phyloP scores from a whole-genome alignment of 2,113 vertebrate genomes.

The Eleginops maclovinus region DNA sequence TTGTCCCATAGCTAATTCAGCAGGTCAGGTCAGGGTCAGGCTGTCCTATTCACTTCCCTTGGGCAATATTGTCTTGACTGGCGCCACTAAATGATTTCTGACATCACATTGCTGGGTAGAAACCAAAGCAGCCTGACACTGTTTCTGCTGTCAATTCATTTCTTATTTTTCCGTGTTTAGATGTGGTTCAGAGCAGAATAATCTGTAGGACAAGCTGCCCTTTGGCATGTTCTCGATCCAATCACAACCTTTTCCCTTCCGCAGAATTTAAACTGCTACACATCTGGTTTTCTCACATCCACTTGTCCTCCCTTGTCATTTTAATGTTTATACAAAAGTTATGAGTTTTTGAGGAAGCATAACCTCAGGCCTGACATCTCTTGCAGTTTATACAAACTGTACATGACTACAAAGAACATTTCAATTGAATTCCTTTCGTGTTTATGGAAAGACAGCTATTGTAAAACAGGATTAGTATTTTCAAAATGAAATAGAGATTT shows the following conservation, averaged over 20 bases:
- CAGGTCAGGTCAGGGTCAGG: constrained; percentile 45
- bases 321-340: background rate
- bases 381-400: constrained; percentile 30
- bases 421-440: constrained; percentile 1
- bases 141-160: constrained; percentile 16
- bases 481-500: constrained; percentile 9
- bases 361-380: background rate
- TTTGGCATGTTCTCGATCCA: background rate
- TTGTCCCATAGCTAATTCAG: constrained; percentile 39
- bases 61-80: constrained; percentile 10
- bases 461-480: background rate
- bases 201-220: background rate
- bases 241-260: background rate
- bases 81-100: constrained; percentile 37
- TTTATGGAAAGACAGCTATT: constrained; percentile 8
- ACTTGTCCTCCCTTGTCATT: background rate
- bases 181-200: background rate
- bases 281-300: background rate
- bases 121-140: constrained; percentile 4
- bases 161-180: background rate
- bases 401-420: constrained; percentile 17
- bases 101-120: background rate
- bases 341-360: background rate
- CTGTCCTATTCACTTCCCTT: constrained; percentile 24
- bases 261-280: background rate